Percentiles rank a stretch among this genome's conserved stretches.
Conservation (phyloP, 1,140 invertebrate species). For the Neodiprion lecontei region DNA sequence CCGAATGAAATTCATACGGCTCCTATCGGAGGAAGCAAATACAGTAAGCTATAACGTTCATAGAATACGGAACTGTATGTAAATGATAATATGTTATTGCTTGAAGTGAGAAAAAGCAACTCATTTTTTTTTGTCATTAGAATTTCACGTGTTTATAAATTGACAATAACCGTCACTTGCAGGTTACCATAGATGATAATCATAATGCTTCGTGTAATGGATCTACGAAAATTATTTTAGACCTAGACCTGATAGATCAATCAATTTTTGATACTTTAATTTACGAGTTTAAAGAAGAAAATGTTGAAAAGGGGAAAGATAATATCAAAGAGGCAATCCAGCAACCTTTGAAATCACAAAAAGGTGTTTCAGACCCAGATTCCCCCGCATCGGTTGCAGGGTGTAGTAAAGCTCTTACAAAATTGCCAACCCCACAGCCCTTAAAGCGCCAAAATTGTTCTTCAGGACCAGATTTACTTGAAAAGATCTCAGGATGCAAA, state of each 20-base stretch:
- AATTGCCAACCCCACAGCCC: background rate
- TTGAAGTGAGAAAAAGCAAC: too few species aligned
- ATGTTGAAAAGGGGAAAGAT: background rate
- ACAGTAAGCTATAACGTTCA: conserved; percentile 1
- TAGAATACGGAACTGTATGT: too few species aligned
- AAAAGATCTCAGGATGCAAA: background rate
- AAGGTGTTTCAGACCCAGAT: background rate
- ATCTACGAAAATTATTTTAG: background rate
- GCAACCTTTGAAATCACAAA: background rate
- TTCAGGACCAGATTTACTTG: background rate
- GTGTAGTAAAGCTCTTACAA: background rate
- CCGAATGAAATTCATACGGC: background rate
- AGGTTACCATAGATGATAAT: background rate
- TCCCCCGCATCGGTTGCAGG: background rate
- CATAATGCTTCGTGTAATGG: background rate
- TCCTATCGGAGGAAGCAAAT: background rate
- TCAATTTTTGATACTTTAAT: background rate
- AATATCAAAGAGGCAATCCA: background rate
- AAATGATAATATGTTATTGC: too few species aligned
- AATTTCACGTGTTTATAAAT: background rate
- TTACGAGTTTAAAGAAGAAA: background rate
- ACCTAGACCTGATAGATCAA: background rate
- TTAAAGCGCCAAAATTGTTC: background rate
- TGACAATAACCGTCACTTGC: background rate
- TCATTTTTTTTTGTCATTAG: background rate